A percentile compares a stretch with the other conserved stretches of the same genome.
Conservation (phyloP, 2,797 vertebrate genomes). For the Melanotaenia maccullochi region DNA sequence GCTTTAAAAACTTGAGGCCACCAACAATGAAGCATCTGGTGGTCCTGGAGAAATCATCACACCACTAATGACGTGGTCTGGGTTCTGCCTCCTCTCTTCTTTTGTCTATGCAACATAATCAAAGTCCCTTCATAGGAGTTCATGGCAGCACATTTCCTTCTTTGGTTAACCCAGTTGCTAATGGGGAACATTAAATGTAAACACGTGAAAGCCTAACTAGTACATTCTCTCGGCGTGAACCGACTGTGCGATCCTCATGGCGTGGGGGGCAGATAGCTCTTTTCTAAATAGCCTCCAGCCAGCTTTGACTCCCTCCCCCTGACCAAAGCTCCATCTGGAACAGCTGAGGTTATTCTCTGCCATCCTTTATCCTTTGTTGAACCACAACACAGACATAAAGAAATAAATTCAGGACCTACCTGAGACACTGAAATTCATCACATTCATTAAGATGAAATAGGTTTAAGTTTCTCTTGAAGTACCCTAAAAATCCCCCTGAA, state of each 20-base stretch:
- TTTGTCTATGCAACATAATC: constrained; percentile 47
- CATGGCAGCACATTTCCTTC: constrained; percentile 58
- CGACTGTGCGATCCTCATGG: constrained; percentile 46
- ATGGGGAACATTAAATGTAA: constrained; percentile 72
- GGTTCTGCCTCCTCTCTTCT: constrained; percentile 9
- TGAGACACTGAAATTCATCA: not conserved
- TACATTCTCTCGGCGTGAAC: constrained; percentile 73
- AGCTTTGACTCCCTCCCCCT: constrained; percentile 56
- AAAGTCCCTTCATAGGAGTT: constrained; percentile 54
- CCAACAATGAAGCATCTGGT: constrained; percentile 47
- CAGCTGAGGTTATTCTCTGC: constrained; percentile 62
- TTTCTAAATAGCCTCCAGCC: constrained; percentile 67
- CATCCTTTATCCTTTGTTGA: constrained; percentile 61
- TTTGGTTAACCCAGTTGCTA: constrained; percentile 66
- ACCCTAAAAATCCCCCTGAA: not conserved
- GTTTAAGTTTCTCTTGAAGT: too few species aligned
- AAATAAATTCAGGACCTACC: constrained; percentile 19
- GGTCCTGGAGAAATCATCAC: constrained; percentile 26
- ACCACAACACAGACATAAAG: constrained; percentile 48
- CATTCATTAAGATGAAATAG: not conserved
- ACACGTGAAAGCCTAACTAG: constrained; percentile 64
- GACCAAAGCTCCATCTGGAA: constrained; percentile 71
- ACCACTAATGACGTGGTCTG: constrained; percentile 48
- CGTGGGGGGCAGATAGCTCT: constrained; percentile 55
- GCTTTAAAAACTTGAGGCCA: constrained; percentile 28